phyloP scores from a whole-genome alignment of 2,113 vertebrate species.

The Seriola dumerili region DNA sequence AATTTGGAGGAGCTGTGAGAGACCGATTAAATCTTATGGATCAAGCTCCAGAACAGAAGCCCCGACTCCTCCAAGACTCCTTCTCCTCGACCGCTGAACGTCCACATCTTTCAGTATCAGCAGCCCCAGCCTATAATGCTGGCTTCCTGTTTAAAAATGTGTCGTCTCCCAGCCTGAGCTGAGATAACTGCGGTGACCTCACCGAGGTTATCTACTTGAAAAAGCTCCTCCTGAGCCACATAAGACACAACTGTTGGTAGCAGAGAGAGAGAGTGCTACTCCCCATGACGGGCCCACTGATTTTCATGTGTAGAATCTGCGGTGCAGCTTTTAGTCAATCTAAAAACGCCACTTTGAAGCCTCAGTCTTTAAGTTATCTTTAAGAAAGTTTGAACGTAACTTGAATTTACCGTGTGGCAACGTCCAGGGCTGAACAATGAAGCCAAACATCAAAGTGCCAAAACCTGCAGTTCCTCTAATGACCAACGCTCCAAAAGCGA shows the following conservation, averaged over 20 bases:
- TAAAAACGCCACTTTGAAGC: no score
- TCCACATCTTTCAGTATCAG: background rate
- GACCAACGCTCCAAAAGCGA: no score
- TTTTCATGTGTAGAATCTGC: no score
- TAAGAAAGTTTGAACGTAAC: no score
- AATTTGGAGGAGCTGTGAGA: background rate
- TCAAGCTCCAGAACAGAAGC: background rate
- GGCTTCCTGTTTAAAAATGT: background rate
- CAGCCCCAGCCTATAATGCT: background rate
- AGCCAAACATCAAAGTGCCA: no score
- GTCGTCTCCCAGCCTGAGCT: background rate
- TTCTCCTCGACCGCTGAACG: background rate
- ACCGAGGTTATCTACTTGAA: background rate
- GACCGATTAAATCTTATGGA: background rate
- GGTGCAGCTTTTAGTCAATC: background rate
- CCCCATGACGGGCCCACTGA: background rate
- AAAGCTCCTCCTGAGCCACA: background rate
- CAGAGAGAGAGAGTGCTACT: background rate
- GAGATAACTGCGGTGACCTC: background rate
- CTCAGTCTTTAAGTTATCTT: no score
- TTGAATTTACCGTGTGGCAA: no score
- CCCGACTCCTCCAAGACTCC: background rate
- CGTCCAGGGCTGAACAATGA: no score
- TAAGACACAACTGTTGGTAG: background rate
- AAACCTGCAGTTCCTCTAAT: no score